Evolutionary conservation across 2,113 vertebrate species (phyloP).

Genomic region (Aptenodytes forsteri): DNA sequence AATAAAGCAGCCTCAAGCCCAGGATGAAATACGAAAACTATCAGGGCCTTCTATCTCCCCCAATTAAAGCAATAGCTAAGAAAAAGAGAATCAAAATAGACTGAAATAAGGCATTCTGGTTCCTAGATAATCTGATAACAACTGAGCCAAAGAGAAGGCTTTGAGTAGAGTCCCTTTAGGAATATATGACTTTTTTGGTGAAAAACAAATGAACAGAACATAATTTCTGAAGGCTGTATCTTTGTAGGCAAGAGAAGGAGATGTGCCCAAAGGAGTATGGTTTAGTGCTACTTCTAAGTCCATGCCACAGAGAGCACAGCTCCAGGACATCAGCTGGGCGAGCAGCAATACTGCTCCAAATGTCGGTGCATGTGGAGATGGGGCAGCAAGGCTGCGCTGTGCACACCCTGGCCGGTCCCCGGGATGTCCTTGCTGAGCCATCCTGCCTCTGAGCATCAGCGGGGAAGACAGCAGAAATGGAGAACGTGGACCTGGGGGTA

Average conservation of each 20-base stretch:
- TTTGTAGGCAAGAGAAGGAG: not conserved
- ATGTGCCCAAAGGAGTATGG: not conserved
- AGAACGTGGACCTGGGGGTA: not conserved
- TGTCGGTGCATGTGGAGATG: accelerated
- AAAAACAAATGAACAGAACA: not conserved
- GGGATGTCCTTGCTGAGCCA: not conserved
- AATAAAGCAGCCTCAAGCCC: not conserved
- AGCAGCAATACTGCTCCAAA: no score
- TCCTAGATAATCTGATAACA: not conserved
- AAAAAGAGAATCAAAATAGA: not conserved
- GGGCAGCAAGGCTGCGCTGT: not conserved
- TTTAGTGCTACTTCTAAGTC: no score
- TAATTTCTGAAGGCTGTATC: no score
- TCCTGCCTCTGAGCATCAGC: not conserved
- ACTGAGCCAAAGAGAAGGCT: not conserved
- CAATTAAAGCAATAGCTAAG: not conserved
- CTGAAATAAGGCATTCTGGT: not conserved
- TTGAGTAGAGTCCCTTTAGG: not conserved
- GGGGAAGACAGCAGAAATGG: not conserved
- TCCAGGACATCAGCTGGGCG: not conserved
- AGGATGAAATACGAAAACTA: not conserved
- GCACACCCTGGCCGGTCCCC: not conserved
- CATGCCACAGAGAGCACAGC: not conserved
- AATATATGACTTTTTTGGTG: not conserved
- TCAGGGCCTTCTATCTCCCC: not conserved